These are phyloP conservation scores for Drosophila hamatofila DNA, from an alignment of 2,888 invertebrate species.

Conservation along the genomic window DNA sequence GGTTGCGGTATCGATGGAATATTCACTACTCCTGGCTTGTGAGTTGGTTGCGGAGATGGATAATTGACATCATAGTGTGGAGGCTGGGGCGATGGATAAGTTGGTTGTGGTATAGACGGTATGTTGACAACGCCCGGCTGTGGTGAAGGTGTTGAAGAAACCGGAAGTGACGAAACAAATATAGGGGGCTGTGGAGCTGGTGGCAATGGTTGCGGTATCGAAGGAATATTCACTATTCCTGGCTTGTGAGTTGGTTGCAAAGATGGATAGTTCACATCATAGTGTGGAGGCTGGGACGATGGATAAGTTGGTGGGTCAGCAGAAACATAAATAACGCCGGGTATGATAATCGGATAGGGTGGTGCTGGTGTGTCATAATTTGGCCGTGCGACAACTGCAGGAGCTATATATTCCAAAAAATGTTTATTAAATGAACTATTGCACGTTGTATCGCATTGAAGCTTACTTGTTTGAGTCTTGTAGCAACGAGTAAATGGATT, in stretches of 20 bases:
- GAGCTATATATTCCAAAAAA: conserved; percentile 21
- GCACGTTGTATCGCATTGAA: not conserved
- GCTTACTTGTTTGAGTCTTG: conserved; percentile 77
- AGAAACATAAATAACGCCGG: conserved; percentile 87
- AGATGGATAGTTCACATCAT: conserved; percentile 55
- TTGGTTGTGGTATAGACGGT: conserved; percentile 25
- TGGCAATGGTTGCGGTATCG: conserved; percentile 16
- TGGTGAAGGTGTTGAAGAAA: conserved; percentile 9
- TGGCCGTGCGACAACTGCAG: conserved; percentile 85
- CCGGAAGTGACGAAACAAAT: conserved; percentile 9
- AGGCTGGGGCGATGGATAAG: conserved; percentile 28
- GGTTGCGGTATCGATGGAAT: conserved; percentile 34
- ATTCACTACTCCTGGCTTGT: conserved; percentile 36
- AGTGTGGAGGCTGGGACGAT: conserved; percentile 19
- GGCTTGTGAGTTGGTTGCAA: conserved; percentile 18
- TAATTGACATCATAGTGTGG: conserved; percentile 54
- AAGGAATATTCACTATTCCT: conserved; percentile 43
- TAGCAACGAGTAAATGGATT: conserved; percentile 89
- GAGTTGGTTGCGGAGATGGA: conserved; percentile 17
- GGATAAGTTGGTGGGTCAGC: conserved; percentile 82
- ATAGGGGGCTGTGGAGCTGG: conserved; percentile 28
- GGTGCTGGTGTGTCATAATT: conserved; percentile 90
- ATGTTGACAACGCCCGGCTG: conserved; percentile 35
- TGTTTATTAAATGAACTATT: conserved; percentile 19
- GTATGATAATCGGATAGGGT: conserved; percentile 84